phyloP scores from a whole-genome alignment of 2,797 vertebrate genomes.

The Philypnodon macrostomus region DNA sequence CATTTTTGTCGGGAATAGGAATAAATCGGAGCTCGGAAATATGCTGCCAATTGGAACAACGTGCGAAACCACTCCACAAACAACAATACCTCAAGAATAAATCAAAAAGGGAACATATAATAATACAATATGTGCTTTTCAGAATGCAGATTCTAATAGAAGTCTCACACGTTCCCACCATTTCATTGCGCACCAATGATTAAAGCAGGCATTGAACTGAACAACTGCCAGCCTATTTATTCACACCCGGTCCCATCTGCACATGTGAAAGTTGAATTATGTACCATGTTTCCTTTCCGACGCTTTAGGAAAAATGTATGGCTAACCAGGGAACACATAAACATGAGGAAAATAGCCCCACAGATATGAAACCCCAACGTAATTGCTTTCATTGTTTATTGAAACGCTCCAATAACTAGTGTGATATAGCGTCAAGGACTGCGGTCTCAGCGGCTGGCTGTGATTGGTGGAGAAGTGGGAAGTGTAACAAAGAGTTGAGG shows the following conservation, averaged over 20 bases:
- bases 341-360: background rate
- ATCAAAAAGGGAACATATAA: background rate
- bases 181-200: no score
- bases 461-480: slow-evolving; percentile 6
- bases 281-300: background rate
- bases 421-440: background rate
- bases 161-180: background rate
- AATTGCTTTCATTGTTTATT: slow-evolving; percentile 12
- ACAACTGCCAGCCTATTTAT: slow-evolving; percentile 4
- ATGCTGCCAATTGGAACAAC: slow-evolving; percentile 4
- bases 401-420: background rate
- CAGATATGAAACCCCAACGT: slow-evolving; percentile 4
- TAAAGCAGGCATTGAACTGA: background rate
- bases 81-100: slow-evolving; percentile 2
- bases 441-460: background rate
- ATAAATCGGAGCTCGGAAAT: slow-evolving; percentile 3
- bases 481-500: background rate
- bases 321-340: background rate
- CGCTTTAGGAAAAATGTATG: slow-evolving; percentile 1
- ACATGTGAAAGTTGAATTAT: slow-evolving; percentile 2
- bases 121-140: background rate
- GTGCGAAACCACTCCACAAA: background rate
- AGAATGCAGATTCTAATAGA: background rate
- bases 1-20: slow-evolving; percentile 2
- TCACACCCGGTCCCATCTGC: background rate